phyloP scores from a whole-genome alignment of 2,113 vertebrate species.

The Opisthocomus hoazin region DNA sequence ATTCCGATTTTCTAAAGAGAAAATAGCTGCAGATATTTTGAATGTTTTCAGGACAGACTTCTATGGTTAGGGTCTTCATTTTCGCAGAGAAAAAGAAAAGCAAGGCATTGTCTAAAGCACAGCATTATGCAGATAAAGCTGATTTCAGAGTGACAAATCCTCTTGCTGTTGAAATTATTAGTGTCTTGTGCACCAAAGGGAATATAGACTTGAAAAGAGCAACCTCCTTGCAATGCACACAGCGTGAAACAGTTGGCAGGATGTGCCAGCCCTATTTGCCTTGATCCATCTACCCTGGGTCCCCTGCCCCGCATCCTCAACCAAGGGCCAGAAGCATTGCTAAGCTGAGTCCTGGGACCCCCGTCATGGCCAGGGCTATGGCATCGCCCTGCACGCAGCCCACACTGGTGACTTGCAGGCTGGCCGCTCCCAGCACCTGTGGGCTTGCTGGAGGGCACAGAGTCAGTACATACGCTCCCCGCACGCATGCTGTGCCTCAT shows the following conservation, averaged over 20 bases:
- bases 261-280: background rate
- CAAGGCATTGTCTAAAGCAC: background rate
- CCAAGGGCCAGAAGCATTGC: background rate
- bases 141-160: background rate
- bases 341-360: background rate
- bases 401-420: fast-evolving
- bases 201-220: background rate
- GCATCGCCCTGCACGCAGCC: fast-evolving
- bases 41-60: background rate
- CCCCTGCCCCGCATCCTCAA: background rate
- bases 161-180: background rate
- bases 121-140: background rate
- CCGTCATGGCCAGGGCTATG: background rate
- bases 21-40: background rate
- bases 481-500: fast-evolving
- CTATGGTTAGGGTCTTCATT: background rate
- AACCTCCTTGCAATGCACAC: background rate
- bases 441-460: background rate
- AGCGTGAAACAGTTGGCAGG: background rate
- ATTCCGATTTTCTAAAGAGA: background rate
- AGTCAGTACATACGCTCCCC: fast-evolving
- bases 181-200: background rate
- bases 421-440: background rate
- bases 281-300: fast-evolving
- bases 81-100: background rate